Evolutionary conservation across 2,888 invertebrate species (phyloP), one percentile per base, ranked within the genome.

Genomic region (Ormyrus thymus): DNA sequence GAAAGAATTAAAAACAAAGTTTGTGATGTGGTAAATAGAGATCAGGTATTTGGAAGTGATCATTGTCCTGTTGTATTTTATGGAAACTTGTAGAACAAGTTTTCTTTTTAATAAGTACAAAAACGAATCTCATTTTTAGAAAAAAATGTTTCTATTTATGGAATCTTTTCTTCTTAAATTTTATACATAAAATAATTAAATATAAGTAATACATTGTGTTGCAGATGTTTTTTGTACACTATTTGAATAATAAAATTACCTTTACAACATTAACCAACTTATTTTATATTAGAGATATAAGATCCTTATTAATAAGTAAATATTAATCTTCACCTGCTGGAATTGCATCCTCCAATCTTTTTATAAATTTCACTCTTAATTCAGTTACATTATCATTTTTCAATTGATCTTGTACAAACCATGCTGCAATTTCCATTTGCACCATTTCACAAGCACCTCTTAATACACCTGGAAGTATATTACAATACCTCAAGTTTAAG

Each of bases 401-500:
- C 70, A 99, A 90, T 86, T 97, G 97, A 90, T 99, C 98, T 93
- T 98, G 94, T 1, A 96, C 95, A 92, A 99, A 97, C 95, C 96
- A 97, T 84, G 96, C 95, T 86, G 96, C 95, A 7, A 98, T 96
- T 90, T 99, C 98, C 89, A 99, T 93, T 89, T 99, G 98, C 58
- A 99, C 98, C 97, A 99, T 99, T 92, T 99, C 99, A 85, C 99
- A 92, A 8, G 99, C 98, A 15, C 99, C 99, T 81, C 98, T 93
- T 76, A 97, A 93, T 50, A 95, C 94, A 0, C 99, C 99, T 80
- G 97, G 97, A 68, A 99, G 93, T 80, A 99, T 93, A 84, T 97
- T 96, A 83, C 97, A 97, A 90, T 98, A 99, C 87, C 97, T 96
- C 13, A 99, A 92, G 82, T 94, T 94, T 81, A 94, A 93, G 85